Evolutionary conservation across 2,113 vertebrate species (phyloP).

Genomic region (Pelecanus crispus): DNA sequence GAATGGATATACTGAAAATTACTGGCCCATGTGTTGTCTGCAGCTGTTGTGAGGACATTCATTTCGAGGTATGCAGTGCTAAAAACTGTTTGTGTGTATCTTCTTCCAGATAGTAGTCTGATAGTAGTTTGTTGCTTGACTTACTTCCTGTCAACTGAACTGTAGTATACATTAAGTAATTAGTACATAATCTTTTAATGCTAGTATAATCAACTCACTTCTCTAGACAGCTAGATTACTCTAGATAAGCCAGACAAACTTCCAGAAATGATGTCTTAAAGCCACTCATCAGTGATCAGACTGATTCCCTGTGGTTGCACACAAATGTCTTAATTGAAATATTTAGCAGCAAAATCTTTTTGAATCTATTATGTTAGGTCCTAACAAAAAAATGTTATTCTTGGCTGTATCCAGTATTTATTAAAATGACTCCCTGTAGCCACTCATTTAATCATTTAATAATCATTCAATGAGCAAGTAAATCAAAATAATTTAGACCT

Average conservation of each 20-base stretch:
- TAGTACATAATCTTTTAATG: not conserved
- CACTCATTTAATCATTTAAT: not conserved
- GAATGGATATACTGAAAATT: constrained; percentile 82
- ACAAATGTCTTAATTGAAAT: not conserved
- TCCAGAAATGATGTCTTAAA: not conserved
- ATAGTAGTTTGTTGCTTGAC: not conserved
- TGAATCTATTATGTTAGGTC: not conserved
- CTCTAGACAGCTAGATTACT: not conserved
- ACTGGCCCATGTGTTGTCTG: constrained; percentile 84
- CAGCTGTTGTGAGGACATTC: constrained; percentile 83
- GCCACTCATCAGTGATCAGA: not conserved
- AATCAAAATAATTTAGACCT: not conserved
- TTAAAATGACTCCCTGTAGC: not conserved
- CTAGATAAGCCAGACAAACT: not conserved
- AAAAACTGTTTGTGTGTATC: not conserved
- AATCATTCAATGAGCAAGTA: not conserved
- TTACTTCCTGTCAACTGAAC: not conserved
- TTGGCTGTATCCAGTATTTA: not conserved
- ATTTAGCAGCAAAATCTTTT: not conserved
- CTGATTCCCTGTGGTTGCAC: not conserved
- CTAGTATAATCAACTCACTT: not conserved
- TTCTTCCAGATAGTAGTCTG: not conserved
- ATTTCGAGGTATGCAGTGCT: constrained; percentile 84
- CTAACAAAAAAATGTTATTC: not conserved
- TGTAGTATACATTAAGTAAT: not conserved